Evolutionary conservation across 2,888 invertebrate species (phyloP).

Genomic region (Apotomis betuletana): DNA sequence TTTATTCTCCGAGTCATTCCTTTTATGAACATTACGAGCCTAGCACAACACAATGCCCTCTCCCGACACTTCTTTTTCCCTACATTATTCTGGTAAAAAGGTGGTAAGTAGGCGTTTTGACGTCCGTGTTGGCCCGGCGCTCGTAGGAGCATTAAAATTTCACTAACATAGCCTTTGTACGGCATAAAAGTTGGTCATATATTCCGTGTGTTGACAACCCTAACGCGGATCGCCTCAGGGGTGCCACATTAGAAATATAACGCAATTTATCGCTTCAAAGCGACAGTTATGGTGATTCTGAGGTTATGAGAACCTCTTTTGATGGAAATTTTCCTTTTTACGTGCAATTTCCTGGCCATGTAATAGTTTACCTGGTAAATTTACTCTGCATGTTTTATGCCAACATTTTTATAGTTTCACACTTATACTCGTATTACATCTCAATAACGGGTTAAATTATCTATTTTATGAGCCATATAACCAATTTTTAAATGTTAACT

Average conservation of each 20-base stretch:
- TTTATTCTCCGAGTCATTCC: constrained; percentile 25
- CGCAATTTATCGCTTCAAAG: constrained; percentile 48
- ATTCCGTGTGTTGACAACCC: constrained; percentile 47
- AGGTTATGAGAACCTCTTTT: constrained; percentile 14
- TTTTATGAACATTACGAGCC: constrained; percentile 20
- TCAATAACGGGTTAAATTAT: no score
- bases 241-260: constrained; percentile 50
- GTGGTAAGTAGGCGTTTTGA: constrained; percentile 15
- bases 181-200: constrained; percentile 49
- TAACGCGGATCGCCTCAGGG: constrained; percentile 45
- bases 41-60: constrained; percentile 26
- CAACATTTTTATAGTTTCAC: not conserved
- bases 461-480: no score
- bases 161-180: constrained; percentile 48
- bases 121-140: constrained; percentile 20
- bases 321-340: not conserved
- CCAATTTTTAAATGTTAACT: no score
- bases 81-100: constrained; percentile 27
- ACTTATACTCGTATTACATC: not conserved
- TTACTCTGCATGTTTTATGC: not conserved
- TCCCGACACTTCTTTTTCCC: constrained; percentile 10
- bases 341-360: not conserved
- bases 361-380: constrained; percentile 2
- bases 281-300: constrained; percentile 43
- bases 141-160: constrained; percentile 49